phyloP scores from a whole-genome alignment of 2,113 vertebrate species.

The Pelvicachromis taeniatus region DNA sequence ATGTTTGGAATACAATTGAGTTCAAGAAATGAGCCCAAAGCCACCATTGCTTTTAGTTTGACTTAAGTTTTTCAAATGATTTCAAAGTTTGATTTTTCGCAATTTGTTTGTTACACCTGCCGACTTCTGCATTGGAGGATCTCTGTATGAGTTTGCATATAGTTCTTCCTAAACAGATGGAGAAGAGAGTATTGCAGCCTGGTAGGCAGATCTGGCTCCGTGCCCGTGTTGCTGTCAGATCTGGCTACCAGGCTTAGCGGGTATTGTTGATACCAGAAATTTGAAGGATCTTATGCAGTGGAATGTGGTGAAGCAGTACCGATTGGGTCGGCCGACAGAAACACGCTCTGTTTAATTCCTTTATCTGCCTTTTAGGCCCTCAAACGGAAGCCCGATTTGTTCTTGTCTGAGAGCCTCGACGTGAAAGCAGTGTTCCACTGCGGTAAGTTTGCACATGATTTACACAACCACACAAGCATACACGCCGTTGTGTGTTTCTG shows the following conservation, averaged over 20 bases:
- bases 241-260: conserved; percentile 62
- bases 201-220: conserved; percentile 62
- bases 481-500: neutral
- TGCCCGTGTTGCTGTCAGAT: conserved; percentile 50
- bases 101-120: conserved; percentile 75
- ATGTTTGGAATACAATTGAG: conserved; percentile 40
- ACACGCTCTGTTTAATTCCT: conserved; percentile 62
- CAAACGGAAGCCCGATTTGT: conserved; percentile 98
- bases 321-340: conserved; percentile 13
- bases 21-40: conserved; percentile 45
- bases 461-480: neutral
- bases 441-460: conserved; percentile 79
- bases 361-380: conserved; percentile 90
- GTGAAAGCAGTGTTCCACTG: conserved; percentile 97
- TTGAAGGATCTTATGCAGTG: conserved; percentile 50
- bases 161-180: conserved; percentile 48
- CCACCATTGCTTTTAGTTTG: conserved; percentile 76
- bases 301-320: conserved; percentile 44
- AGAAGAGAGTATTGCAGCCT: conserved; percentile 50
- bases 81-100: conserved; percentile 75
- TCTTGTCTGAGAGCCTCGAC: conserved; percentile 92
- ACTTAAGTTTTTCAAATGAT: conserved; percentile 74
- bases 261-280: conserved; percentile 40
- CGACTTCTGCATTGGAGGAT: conserved; percentile 73
- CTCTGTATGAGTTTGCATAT: conserved; percentile 62